phyloP scores from a whole-genome alignment of 2,888 invertebrate species.

The Allygus modestus region DNA sequence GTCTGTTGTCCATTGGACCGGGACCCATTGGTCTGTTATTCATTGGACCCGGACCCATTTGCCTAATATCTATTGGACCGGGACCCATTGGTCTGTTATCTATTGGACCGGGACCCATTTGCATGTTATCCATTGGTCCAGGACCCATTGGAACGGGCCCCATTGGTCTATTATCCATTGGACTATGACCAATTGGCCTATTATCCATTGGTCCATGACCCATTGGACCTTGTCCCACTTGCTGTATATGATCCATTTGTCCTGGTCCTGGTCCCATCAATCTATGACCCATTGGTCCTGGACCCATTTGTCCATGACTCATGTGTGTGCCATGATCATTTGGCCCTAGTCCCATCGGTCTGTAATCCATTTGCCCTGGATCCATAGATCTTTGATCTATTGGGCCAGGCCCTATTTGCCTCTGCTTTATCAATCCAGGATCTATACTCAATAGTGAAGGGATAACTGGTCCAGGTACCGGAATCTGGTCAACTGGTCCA shows the following conservation, averaged over 20 bases:
- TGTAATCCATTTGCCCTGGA: background rate
- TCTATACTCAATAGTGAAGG: background rate
- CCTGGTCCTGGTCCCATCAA: background rate
- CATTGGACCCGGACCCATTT: background rate
- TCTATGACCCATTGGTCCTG: background rate
- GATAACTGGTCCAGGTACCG: background rate
- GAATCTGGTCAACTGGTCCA: background rate
- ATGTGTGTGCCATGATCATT: no score
- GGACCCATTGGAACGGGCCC: no score
- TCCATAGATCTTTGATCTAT: background rate
- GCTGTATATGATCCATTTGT: background rate
- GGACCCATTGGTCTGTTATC: background rate
- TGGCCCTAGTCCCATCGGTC: background rate
- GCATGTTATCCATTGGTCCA: no score
- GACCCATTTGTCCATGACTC: no score
- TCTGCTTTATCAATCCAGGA: background rate
- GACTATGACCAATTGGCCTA: background rate
- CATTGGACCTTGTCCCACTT: no score
- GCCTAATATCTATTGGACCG: no score
- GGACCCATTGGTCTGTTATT: background rate
- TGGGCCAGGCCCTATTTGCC: background rate
- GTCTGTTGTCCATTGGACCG: no score
- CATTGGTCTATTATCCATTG: no score
- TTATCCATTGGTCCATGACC: background rate
- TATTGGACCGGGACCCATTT: background rate